phyloP scores from a whole-genome alignment of 2,113 vertebrate genomes.

The Lamprologus callipterus region DNA sequence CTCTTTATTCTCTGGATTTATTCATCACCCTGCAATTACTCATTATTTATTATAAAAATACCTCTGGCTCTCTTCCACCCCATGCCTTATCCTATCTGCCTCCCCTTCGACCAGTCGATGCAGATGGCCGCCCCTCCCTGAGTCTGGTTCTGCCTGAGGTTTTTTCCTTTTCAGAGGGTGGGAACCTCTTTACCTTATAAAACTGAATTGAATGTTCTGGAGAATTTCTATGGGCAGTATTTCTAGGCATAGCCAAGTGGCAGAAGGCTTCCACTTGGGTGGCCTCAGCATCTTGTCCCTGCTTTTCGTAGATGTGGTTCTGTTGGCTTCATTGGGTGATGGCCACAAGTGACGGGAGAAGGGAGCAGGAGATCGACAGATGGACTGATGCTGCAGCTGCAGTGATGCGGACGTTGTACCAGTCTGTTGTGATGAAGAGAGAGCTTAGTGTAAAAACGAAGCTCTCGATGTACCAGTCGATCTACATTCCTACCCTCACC shows the following conservation, averaged over 20 bases:
- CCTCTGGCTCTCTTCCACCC: neutral
- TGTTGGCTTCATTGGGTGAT: neutral
- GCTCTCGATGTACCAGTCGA: fast-evolving
- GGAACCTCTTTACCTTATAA: neutral
- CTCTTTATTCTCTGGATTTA: neutral
- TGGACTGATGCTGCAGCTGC: neutral
- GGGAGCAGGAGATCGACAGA: neutral
- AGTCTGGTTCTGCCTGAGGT: neutral
- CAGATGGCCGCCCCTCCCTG: fast-evolving
- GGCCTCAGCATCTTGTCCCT: neutral
- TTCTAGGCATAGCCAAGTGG: neutral
- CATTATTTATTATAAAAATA: neutral
- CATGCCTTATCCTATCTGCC: neutral
- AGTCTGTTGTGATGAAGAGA: neutral
- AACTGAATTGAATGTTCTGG: neutral
- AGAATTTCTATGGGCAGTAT: neutral
- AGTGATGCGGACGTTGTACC: neutral
- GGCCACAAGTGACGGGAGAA: neutral
- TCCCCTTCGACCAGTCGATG: neutral
- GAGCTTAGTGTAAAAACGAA: neutral
- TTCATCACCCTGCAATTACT: neutral
- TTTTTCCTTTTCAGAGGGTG: neutral
- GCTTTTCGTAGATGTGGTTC: neutral
- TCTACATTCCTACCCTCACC: neutral
- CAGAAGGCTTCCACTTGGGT: neutral